Percentiles rank a stretch among this genome's conserved stretches.
phyloP scores from a whole-genome alignment of 2,888 invertebrate species.

The Platycheirus albimanus region DNA sequence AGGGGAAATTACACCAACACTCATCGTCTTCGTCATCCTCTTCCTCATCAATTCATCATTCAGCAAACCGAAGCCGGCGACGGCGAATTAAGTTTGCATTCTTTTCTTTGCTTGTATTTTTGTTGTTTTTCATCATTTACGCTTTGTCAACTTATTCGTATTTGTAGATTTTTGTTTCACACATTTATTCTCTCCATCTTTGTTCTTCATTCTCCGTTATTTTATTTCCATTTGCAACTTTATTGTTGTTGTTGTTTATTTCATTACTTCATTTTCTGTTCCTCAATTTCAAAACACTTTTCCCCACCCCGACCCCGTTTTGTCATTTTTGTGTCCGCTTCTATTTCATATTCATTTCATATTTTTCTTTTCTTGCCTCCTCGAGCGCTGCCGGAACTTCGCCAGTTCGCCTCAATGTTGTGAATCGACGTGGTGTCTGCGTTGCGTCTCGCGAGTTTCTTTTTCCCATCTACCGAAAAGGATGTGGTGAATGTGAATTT shows the following conservation, averaged over 20 bases:
- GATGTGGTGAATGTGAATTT: slow-evolving; percentile 62
- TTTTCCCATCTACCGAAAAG: slow-evolving; percentile 55
- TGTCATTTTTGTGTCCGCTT: slow-evolving; percentile 13
- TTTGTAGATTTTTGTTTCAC: slow-evolving; percentile 23
- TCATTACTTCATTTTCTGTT: slow-evolving; percentile 27
- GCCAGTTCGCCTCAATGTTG: slow-evolving; percentile 73
- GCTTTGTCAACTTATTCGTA: slow-evolving; percentile 51
- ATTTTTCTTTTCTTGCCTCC: slow-evolving; percentile 23
- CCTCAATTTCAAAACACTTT: slow-evolving; percentile 46
- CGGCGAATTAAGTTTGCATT: slow-evolving; percentile 62
- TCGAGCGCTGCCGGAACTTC: slow-evolving; percentile 62
- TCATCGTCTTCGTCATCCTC: too few relatives aligned
- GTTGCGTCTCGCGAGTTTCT: slow-evolving; percentile 67
- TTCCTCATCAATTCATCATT: too few relatives aligned
- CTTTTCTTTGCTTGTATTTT: slow-evolving; percentile 59
- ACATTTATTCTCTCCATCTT: slow-evolving; percentile 2
- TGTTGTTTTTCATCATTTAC: slow-evolving; percentile 57
- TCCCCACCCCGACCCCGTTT: slow-evolving; percentile 22
- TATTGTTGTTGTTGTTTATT: slow-evolving; percentile 40
- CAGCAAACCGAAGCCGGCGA: too few relatives aligned
- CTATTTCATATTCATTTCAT: too few relatives aligned
- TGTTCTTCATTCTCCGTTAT: slow-evolving; percentile 38
- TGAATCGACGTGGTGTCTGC: slow-evolving; percentile 70
- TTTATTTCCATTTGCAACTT: slow-evolving; percentile 12
- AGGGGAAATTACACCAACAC: too few relatives aligned